These are phyloP conservation scores for Oscheius myriophilus DNA, from an alignment of 2,888 invertebrate species.

Conservation along the genomic window DNA sequence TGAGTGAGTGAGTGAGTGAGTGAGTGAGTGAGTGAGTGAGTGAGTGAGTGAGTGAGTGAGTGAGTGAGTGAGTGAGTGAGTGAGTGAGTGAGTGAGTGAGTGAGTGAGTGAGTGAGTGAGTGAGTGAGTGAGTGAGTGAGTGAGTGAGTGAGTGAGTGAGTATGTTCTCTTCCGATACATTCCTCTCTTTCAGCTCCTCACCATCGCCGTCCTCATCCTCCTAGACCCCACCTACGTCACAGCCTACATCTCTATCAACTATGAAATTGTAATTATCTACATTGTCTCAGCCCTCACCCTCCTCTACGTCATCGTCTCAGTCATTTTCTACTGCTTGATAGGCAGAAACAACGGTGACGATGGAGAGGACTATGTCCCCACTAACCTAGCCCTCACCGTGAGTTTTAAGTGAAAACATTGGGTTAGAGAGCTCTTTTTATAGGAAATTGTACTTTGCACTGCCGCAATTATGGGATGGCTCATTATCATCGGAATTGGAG, in stretches of 20 bases:
- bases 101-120: too few species aligned
- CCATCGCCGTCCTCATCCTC: constrained; percentile 50
- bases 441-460: constrained; percentile 68
- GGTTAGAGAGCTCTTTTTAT: constrained; percentile 27
- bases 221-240: constrained; percentile 68
- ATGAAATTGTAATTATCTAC: constrained; percentile 66
- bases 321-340: constrained; percentile 64
- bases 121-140: too few species aligned
- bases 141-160: constrained; percentile 1
- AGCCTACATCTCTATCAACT: constrained; percentile 69
- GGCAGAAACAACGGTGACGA: constrained; percentile 56
- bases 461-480: constrained; percentile 70
- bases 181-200: background rate
- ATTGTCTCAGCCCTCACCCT: constrained; percentile 64
- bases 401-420: constrained; percentile 22
- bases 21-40: too few species aligned
- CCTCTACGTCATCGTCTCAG: constrained; percentile 67
- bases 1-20: too few species aligned
- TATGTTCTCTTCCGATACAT: background rate
- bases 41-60: too few species aligned
- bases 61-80: too few species aligned
- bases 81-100: too few species aligned
- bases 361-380: constrained; percentile 59
- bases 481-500: constrained; percentile 68
- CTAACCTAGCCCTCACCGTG: constrained; percentile 66